These are phyloP conservation scores for Tiaroga cobitis DNA, from an alignment of 2,797 vertebrate species.

Conservation along the genomic window DNA sequence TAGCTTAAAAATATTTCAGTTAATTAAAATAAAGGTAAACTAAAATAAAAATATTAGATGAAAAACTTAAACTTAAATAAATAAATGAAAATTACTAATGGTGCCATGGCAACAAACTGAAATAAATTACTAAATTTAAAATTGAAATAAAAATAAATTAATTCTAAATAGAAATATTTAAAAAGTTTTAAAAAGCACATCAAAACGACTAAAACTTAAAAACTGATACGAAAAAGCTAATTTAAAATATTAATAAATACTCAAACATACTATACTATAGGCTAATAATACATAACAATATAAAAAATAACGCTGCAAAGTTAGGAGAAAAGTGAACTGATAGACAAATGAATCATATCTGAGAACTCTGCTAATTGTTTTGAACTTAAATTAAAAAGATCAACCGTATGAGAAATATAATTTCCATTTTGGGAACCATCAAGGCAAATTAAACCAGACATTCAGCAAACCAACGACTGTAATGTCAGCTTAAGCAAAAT, in stretches of 20 bases:
- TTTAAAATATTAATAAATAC: neutral
- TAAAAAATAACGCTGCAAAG: neutral
- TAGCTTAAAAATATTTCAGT: neutral
- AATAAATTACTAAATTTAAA: neutral
- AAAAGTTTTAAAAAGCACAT: neutral
- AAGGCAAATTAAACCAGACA: neutral
- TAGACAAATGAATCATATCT: neutral
- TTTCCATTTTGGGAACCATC: neutral
- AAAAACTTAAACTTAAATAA: neutral
- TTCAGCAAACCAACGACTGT: neutral
- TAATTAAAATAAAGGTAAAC: neutral
- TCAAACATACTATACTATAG: neutral
- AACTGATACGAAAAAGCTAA: neutral
- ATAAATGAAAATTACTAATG: neutral
- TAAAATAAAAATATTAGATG: neutral
- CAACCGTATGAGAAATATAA: neutral
- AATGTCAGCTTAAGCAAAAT: conserved; percentile 5
- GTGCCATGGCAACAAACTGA: neutral
- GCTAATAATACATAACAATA: no score
- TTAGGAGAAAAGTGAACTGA: neutral
- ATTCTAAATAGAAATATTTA: neutral
- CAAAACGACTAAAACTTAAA: neutral
- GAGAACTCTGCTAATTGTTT: neutral
- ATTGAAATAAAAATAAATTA: neutral
- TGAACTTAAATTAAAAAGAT: neutral